phyloP scores from a whole-genome alignment of 1,140 invertebrate species.

The Caenorhabditis latens region DNA sequence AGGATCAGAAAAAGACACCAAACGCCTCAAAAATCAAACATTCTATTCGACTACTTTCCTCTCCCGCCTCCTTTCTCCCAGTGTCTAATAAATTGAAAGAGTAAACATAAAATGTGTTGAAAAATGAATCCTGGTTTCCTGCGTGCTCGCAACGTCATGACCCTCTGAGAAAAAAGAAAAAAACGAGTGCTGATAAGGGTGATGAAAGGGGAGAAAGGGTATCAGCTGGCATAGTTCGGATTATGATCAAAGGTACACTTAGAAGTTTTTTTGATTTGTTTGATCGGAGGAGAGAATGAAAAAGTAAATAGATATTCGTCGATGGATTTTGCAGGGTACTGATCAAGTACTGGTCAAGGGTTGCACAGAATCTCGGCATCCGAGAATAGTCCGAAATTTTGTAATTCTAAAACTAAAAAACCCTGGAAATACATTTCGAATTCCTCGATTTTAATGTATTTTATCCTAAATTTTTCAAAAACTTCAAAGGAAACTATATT shows the following conservation, averaged over 20 bases:
- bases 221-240: constrained; percentile 17
- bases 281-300: not conserved
- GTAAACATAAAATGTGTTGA: constrained; percentile 10
- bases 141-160: constrained; percentile 45
- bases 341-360: not conserved
- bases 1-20: not conserved
- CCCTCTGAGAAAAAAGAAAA: too few relatives aligned
- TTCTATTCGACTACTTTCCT: not conserved
- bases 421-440: too few relatives aligned
- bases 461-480: too few relatives aligned
- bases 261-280: not conserved
- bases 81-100: constrained; percentile 5
- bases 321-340: not conserved
- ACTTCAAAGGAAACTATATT: not conserved
- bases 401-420: too few relatives aligned
- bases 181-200: constrained; percentile 22
- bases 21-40: constrained; percentile 49
- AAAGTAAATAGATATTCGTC: not conserved
- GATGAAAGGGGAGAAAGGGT: not conserved
- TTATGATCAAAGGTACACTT: not conserved
- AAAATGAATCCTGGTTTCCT: constrained; percentile 34
- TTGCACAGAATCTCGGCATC: too few relatives aligned
- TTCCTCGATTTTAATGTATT: too few relatives aligned
- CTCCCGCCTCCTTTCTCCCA: not conserved
- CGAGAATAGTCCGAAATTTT: too few relatives aligned